Conservation (phyloP, 1,140 invertebrate genomes). For the Xylocopa sonorina region DNA sequence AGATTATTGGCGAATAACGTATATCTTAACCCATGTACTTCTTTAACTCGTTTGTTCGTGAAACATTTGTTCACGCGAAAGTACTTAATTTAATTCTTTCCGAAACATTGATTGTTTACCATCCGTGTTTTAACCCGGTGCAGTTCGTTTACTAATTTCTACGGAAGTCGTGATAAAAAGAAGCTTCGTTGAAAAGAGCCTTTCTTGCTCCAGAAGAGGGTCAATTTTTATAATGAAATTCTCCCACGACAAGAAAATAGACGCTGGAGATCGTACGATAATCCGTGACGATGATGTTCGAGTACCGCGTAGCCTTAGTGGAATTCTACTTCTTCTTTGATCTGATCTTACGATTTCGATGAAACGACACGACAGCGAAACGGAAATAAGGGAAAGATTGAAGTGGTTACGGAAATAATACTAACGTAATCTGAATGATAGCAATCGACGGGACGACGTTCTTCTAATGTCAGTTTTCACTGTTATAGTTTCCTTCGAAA, state of each 20-base stretch:
- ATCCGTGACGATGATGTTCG: neutral
- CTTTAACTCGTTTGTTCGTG: conserved; percentile 9
- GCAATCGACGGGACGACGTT: neutral
- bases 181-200: neutral
- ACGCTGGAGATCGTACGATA: neutral
- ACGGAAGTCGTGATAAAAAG: neutral
- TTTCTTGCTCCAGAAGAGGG: neutral
- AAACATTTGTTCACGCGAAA: neutral
- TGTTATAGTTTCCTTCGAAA: neutral
- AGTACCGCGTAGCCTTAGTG: neutral
- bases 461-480: neutral
- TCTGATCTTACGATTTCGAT: neutral
- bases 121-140: neutral
- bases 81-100: conserved; percentile 10
- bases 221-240: conserved; percentile 8
- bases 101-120: neutral
- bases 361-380: neutral
- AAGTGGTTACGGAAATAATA: neutral
- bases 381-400: neutral
- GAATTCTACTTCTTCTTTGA: neutral
- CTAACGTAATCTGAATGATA: neutral
- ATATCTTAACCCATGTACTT: too few species aligned
- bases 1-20: too few species aligned
- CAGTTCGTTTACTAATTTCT: neutral
- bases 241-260: neutral